phyloP scores from a whole-genome alignment of 2,888 invertebrate genomes.

The Xestobium rufovillosum region DNA sequence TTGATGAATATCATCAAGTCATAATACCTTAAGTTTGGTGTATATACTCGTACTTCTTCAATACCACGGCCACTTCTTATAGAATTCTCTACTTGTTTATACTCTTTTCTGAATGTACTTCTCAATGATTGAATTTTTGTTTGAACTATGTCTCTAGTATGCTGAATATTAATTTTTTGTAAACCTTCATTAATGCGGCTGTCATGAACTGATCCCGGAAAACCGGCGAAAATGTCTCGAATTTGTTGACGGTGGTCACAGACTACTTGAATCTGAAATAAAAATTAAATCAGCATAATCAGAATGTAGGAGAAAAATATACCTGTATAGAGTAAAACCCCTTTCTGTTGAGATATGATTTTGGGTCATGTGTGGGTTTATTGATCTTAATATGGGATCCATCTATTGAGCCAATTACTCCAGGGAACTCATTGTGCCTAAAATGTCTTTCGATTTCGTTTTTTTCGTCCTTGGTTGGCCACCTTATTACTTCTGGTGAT shows the following conservation, averaged over 20 bases:
- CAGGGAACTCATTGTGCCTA: no score
- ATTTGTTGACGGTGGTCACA: conserved; percentile 22
- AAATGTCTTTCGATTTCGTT: conserved; percentile 13
- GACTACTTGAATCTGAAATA: conserved; percentile 20
- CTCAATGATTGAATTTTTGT: no score
- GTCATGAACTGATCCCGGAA: conserved; percentile 24
- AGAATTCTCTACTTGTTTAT: no score
- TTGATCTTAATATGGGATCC: conserved; percentile 19
- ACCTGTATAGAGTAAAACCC: conserved; percentile 16
- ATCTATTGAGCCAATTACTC: conserved; percentile 19
- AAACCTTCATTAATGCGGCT: no score
- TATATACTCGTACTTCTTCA: no score
- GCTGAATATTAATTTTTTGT: no score
- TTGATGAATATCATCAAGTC: no score
- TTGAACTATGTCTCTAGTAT: no score
- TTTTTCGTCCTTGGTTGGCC: conserved; percentile 18
- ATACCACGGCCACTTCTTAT: no score
- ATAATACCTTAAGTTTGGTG: no score
- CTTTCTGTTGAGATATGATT: conserved; percentile 19
- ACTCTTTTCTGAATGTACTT: no score
- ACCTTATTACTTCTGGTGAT: conserved; percentile 15
- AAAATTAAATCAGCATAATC: conserved; percentile 7
- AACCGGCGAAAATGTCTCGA: conserved; percentile 23
- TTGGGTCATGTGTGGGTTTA: conserved; percentile 19
- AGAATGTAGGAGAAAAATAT: conserved; percentile 1